Evolutionary conservation across 2,888 invertebrate genomes (phyloP).

Genomic region (Synanthedon myopaeformis): DNA sequence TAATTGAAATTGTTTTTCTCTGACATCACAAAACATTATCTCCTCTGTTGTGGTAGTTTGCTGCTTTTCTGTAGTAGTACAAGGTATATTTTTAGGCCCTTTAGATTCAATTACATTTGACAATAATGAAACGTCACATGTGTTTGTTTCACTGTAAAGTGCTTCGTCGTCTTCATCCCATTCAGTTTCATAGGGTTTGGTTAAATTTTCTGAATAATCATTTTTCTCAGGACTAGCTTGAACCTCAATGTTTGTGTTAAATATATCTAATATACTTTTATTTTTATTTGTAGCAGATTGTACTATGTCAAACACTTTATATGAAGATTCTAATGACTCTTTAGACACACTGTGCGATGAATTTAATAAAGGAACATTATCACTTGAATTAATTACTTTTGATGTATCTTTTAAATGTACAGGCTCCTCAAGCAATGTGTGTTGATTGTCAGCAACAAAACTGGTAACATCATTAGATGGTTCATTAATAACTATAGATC

Average conservation of each 20-base stretch:
- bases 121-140: slow-evolving; percentile 11
- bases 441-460: neutral
- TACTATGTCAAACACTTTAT: slow-evolving; percentile 43
- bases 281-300: slow-evolving; percentile 45
- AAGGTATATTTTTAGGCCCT: slow-evolving; percentile 25
- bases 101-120: slow-evolving; percentile 15
- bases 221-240: slow-evolving; percentile 26
- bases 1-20: slow-evolving; percentile 36
- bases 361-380: neutral
- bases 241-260: slow-evolving; percentile 25
- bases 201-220: slow-evolving; percentile 25
- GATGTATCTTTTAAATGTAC: neutral
- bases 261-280: slow-evolving; percentile 58
- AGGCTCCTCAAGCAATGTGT: neutral
- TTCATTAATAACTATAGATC: no score
- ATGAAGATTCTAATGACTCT: slow-evolving; percentile 18
- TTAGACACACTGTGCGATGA: neutral
- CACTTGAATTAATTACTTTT: neutral
- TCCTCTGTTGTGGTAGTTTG: slow-evolving; percentile 11
- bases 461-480: no score
- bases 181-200: slow-evolving; percentile 37
- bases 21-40: slow-evolving; percentile 23
- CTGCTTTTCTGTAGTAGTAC: slow-evolving; percentile 20
- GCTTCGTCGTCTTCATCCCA: slow-evolving; percentile 66
- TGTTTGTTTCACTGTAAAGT: slow-evolving; percentile 42